Evolutionary conservation across 2,113 vertebrate species (phyloP).

Genomic region (Anolis carolinensis): DNA sequence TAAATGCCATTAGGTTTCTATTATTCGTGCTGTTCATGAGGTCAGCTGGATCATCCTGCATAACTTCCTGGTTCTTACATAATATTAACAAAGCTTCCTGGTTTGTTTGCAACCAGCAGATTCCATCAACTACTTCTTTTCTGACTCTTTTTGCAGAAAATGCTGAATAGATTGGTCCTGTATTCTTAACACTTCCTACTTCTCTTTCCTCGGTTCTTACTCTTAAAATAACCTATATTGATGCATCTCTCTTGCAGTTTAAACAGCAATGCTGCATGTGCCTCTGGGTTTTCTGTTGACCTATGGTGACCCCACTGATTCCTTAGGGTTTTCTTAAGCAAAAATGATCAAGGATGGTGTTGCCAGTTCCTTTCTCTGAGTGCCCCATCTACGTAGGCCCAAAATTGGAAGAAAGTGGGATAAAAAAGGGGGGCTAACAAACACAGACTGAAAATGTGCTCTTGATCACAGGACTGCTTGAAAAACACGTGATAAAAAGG

Average conservation of each 20-base stretch:
- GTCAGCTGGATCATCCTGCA: conserved; percentile 5
- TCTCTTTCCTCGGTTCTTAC: neutral
- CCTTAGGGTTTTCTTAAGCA: too few species aligned
- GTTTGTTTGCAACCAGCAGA: neutral
- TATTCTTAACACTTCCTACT: neutral
- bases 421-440: too few species aligned
- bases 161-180: neutral
- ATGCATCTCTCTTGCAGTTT: neutral
- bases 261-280: neutral
- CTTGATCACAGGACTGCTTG: too few species aligned
- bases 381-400: too few species aligned
- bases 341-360: too few species aligned
- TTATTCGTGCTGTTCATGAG: neutral
- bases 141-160: neutral
- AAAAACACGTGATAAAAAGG: too few species aligned
- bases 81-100: neutral
- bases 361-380: too few species aligned
- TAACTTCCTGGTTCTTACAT: neutral
- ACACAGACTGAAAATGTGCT: too few species aligned
- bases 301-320: too few species aligned
- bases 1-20: neutral
- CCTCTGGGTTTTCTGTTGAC: too few species aligned
- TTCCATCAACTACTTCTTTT: neutral
- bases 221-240: neutral
- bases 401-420: too few species aligned